These are phyloP conservation scores for Pangasius sanitwongsei DNA, from an alignment of 2,797 vertebrate species.

Conservation along the genomic window DNA sequence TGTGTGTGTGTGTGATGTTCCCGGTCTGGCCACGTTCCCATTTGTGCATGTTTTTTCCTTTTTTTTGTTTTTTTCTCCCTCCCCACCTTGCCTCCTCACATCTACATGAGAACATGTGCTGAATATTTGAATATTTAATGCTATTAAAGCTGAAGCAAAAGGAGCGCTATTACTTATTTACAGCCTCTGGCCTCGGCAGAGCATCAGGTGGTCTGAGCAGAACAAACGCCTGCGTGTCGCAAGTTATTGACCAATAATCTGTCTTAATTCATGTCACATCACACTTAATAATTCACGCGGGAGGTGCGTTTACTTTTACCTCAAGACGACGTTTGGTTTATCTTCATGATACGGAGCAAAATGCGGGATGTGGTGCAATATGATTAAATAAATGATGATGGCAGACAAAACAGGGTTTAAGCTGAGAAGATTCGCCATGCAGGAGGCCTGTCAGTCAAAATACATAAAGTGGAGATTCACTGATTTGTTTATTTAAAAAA, in stretches of 20 bases:
- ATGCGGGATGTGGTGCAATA: constrained; percentile 43
- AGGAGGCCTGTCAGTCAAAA: constrained; percentile 51
- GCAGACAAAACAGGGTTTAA: constrained; percentile 54
- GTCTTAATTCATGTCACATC: constrained; percentile 94
- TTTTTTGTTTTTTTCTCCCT: constrained; percentile 6
- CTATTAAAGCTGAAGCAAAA: constrained; percentile 82
- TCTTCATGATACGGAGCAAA: constrained; percentile 7
- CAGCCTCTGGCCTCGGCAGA: constrained; percentile 83
- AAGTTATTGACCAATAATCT: constrained; percentile 97
- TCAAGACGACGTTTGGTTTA: background rate
- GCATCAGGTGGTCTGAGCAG: constrained; percentile 84
- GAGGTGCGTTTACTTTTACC: constrained; percentile 48
- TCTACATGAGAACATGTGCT: constrained; percentile 82
- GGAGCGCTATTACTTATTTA: constrained; percentile 92
- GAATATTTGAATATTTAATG: constrained; percentile 98
- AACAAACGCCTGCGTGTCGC: constrained; percentile 84
- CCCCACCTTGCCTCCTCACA: constrained; percentile 65
- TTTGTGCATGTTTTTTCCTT: constrained; percentile 52
- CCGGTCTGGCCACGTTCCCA: constrained; percentile 66
- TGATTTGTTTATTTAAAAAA: background rate
- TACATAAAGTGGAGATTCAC: background rate
- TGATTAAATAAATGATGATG: constrained; percentile 59
- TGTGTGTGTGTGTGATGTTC: constrained; percentile 55
- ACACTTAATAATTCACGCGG: constrained; percentile 79
- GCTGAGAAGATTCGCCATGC: constrained; percentile 56